These are phyloP conservation scores for Melanerpes formicivorus DNA, from an alignment of 2,113 vertebrate species.

Conservation along the genomic window DNA sequence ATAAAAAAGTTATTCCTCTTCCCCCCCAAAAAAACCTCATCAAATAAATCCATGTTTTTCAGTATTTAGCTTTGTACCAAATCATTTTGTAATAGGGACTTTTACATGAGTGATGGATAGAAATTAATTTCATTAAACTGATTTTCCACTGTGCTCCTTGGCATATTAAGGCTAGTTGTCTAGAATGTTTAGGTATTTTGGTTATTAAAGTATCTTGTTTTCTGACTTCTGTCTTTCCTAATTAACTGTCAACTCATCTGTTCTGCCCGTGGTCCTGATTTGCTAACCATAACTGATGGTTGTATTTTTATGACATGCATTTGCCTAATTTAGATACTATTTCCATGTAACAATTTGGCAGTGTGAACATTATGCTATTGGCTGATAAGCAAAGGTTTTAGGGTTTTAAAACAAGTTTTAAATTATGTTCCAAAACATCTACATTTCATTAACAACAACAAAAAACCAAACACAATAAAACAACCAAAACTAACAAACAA, in stretches of 20 bases:
- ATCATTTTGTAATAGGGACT: not conserved
- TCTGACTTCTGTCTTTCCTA: conserved; percentile 7
- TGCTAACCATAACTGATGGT: conserved; percentile 21
- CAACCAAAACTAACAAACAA: too few species aligned
- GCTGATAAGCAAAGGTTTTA: not conserved
- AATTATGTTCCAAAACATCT: not conserved
- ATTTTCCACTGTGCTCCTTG: not conserved
- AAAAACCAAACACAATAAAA: too few species aligned
- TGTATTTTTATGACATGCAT: conserved; percentile 15
- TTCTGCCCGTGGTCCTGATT: conserved; percentile 34
- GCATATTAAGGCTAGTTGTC: not conserved
- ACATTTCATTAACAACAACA: not conserved
- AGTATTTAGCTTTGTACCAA: not conserved
- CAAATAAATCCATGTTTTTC: not conserved
- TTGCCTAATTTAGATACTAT: conserved; percentile 2
- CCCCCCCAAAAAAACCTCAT: too few species aligned
- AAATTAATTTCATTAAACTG: not conserved
- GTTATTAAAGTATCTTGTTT: not conserved
- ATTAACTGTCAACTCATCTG: conserved; percentile 36
- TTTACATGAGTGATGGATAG: not conserved
- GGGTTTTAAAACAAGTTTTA: not conserved
- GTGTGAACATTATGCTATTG: not conserved
- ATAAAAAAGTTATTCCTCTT: not conserved
- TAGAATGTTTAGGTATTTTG: not conserved
- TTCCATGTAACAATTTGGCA: not conserved